Base-by-base conservation (phyloP, 2,113 vertebrate genomes). In the Dryoscopus gambensis region DNA sequence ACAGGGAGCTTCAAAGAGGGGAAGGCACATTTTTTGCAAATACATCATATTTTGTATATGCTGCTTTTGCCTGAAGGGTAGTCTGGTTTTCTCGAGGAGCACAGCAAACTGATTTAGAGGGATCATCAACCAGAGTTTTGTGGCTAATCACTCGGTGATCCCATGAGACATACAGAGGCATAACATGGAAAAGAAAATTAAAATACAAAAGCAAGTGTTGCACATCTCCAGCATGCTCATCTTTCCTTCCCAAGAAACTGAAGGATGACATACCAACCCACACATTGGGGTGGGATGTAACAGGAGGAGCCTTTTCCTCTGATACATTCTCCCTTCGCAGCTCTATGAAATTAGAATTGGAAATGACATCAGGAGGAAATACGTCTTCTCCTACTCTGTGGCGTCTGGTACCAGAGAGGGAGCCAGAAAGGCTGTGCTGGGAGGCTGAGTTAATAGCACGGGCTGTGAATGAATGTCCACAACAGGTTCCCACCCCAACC, bases 1-100 rank as follows among this genome's bases (percentile, higher is more conserved):
- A 96, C 53, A 92, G 80, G 68, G 76, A 92, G 64, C 92, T 96
- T 97, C 96, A 97, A 96, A 97, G 93, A 93, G 23, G 20, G 40
- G 65, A 90, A 94, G 77, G 73, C 88, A 68, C 83, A 69, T 74
- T 90, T 93, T 93, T 81, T 90, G 79, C 80, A 94, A 95, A 90
- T 77, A 56, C 47, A 76, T 89, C 60, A 0, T 68, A 87, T 88
- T 96, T 92, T 81, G 68, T 93, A 56, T 76, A 35, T 18, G 53
- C 65, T 92, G 73, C 73, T 82, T 93, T 95, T 89, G 92, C 95
- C 92, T 94, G 77, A 60, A 96, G 77, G 81, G 70, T 55, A 81
- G 75, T 78, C 73, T 93, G 46, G 68, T 59, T 90, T 91, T 86
- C 71, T 70, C n/a, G 40, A 57, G 82, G 73, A 95, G 74, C 69